These are phyloP conservation scores for Pseudopleuronectes americanus DNA, from an alignment of 2,797 vertebrate species.

Conservation along the genomic window DNA sequence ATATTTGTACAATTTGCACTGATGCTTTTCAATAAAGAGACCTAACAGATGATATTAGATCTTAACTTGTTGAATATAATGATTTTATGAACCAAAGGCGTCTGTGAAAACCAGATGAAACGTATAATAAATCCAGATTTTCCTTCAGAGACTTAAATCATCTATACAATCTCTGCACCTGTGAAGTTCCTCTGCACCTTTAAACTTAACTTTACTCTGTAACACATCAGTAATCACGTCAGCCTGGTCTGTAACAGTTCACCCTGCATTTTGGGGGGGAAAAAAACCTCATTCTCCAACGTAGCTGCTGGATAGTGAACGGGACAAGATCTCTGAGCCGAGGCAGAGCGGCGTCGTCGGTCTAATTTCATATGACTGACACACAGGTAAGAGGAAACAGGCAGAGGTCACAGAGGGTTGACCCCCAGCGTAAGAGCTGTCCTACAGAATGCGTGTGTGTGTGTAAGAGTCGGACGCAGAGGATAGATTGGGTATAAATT, in stretches of 20 bases:
- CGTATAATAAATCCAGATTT: not conserved
- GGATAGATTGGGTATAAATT: constrained; percentile 58
- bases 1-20: too few relatives aligned
- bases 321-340: constrained; percentile 12
- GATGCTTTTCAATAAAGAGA: too few relatives aligned
- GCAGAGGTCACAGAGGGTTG: constrained; percentile 60
- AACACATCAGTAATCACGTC: constrained; percentile 38
- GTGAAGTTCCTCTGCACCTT: constrained; percentile 12
- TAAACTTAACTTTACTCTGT: constrained; percentile 27
- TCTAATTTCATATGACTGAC: constrained; percentile 52
- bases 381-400: constrained; percentile 52
- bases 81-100: not conserved
- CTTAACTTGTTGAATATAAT: not conserved
- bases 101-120: not conserved
- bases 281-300: constrained; percentile 1
- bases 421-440: constrained; percentile 29
- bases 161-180: constrained; percentile 9
- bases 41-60: too few relatives aligned
- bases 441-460: not conserved
- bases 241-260: constrained; percentile 41
- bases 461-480: constrained; percentile 19
- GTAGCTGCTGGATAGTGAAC: constrained; percentile 5
- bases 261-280: not conserved
- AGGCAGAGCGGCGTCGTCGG: constrained; percentile 23
- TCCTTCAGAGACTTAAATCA: not conserved